Evolutionary conservation across 1,140 invertebrate genomes (phyloP).

Genomic region (Carcinoscorpius rotundicauda): DNA sequence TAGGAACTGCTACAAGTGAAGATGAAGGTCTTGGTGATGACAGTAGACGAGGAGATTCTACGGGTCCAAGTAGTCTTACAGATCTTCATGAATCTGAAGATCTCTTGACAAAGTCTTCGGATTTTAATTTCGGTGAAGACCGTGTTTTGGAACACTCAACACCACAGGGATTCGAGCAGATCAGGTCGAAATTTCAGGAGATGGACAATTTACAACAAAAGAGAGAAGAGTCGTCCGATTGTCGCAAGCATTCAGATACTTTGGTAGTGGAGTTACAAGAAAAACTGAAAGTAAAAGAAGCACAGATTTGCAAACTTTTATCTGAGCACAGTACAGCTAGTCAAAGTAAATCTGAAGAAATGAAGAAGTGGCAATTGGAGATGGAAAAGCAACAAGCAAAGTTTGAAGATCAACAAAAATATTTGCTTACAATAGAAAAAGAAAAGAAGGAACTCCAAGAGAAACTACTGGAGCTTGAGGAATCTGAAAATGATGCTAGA

Average conservation of each 20-base stretch:
- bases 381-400: conserved; percentile 9
- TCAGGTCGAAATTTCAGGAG: neutral
- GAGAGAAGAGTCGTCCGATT: conserved; percentile 1
- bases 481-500: conserved; percentile 24
- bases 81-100: conserved; percentile 14
- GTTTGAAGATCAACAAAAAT: conserved; percentile 11
- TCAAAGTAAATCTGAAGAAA: conserved; percentile 5
- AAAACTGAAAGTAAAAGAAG: conserved; percentile 6
- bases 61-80: conserved; percentile 20
- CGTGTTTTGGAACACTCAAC: neutral
- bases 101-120: neutral
- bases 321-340: conserved; percentile 7
- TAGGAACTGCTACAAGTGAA: conserved; percentile 20
- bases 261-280: neutral
- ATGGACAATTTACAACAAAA: conserved; percentile 4
- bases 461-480: conserved; percentile 23
- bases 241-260: neutral
- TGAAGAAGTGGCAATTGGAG: conserved; percentile 11
- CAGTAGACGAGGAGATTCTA: conserved; percentile 18
- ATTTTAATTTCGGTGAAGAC: conserved; percentile 11
- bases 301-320: neutral
- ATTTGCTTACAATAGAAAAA: conserved; percentile 9
- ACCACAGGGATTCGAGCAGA: neutral
- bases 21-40: conserved; percentile 24
- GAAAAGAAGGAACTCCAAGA: conserved; percentile 17